Percentiles rank a stretch among this genome's conserved stretches.
Evolutionary conservation across 2,888 invertebrate genomes (phyloP).

Genomic region (Fragum whitleyi): DNA sequence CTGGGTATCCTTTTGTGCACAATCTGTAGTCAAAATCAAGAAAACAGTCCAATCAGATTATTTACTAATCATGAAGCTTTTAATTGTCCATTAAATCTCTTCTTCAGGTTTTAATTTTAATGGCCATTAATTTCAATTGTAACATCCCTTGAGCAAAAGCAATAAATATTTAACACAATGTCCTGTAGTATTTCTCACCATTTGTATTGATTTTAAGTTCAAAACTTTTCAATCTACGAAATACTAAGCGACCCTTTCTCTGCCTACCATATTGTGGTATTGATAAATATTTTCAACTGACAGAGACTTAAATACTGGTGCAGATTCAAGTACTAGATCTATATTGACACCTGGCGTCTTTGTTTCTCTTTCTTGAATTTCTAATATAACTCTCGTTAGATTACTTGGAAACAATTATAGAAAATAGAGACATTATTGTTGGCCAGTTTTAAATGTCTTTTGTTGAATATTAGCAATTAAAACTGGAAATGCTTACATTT

Average conservation of each 20-base stretch:
- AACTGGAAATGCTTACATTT: no score
- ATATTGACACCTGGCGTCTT: no score
- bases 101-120: not conserved
- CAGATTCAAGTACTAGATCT: no score
- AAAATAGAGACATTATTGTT: no score
- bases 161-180: not conserved
- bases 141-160: not conserved
- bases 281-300: not conserved
- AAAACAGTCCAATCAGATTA: not conserved
- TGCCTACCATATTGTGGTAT: not conserved
- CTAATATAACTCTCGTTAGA: no score
- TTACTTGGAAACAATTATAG: no score
- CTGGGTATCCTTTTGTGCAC: not conserved
- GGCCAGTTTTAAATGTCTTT: no score
- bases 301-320: no score
- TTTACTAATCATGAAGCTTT: no score
- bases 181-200: not conserved
- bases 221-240: not conserved
- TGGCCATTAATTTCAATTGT: not conserved
- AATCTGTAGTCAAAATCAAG: not conserved
- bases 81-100: not conserved
- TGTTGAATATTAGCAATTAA: no score
- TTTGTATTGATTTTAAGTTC: not conserved
- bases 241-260: not conserved
- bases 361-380: no score